phyloP scores from a whole-genome alignment of 2,888 invertebrate genomes.

The Euclidia mi region DNA sequence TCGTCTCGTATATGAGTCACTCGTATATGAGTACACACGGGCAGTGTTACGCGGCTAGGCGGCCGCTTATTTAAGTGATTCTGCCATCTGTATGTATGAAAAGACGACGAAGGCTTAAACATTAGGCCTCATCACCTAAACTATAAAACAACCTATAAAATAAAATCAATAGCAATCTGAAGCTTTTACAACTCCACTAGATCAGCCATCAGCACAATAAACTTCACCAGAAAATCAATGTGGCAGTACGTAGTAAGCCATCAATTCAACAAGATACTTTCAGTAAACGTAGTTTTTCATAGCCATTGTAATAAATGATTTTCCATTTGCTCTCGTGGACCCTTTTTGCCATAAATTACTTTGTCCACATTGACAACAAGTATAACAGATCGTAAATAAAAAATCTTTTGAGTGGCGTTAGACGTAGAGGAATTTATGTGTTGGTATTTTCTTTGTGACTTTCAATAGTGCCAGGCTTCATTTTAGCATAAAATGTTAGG shows the following conservation, averaged over 20 bases:
- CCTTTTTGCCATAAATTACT: constrained; percentile 24
- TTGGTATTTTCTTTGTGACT: constrained; percentile 8
- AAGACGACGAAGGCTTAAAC: too few relatives aligned
- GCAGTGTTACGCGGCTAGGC: too few relatives aligned
- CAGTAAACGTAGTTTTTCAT: constrained; percentile 18
- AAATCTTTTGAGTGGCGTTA: constrained; percentile 18
- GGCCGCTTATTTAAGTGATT: too few relatives aligned
- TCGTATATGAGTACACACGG: too few relatives aligned
- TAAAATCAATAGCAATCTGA: too few relatives aligned
- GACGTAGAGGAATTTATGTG: constrained; percentile 13
- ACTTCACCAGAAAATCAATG: too few relatives aligned
- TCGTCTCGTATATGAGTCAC: too few relatives aligned
- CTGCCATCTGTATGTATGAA: too few relatives aligned
- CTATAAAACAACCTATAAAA: too few relatives aligned
- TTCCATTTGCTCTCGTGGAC: constrained; percentile 29
- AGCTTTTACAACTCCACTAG: too few relatives aligned
- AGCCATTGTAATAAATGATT: constrained; percentile 28
- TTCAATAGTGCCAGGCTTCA: constrained; percentile 3
- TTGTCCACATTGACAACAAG: constrained; percentile 18
- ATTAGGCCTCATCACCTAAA: too few relatives aligned
- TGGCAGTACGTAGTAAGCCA: constrained; percentile 17
- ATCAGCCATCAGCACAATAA: too few relatives aligned
- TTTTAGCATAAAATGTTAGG: background rate
- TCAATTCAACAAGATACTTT: constrained; percentile 15
- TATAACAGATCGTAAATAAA: constrained; percentile 28